A percentile compares a stretch with the other conserved stretches of the same genome.
Evolutionary conservation across 2,797 vertebrate species (phyloP).

Genomic region (Karalla daura): DNA sequence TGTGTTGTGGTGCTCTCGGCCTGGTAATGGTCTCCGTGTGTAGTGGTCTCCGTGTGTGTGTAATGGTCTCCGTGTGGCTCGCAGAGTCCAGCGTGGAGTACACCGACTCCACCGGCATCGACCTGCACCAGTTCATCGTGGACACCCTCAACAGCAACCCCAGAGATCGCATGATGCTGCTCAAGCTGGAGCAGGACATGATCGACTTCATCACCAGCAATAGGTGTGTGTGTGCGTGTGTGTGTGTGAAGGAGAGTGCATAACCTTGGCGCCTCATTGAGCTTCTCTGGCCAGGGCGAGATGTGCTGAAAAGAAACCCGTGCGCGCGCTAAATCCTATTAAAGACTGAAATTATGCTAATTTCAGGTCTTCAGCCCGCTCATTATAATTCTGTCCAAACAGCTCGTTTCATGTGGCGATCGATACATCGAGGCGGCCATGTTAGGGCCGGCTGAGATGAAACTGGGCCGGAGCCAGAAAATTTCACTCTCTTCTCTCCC

Average conservation of each 20-base stretch:
- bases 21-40: no score
- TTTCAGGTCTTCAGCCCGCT: conserved; percentile 20
- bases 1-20: conserved; percentile 28
- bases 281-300: background rate
- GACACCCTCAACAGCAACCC: conserved; percentile 95
- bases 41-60: no score
- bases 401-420: conserved; percentile 25
- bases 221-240: conserved; percentile 77
- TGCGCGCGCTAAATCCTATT: background rate
- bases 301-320: background rate
- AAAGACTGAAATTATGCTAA: conserved; percentile 19
- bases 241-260: conserved; percentile 7
- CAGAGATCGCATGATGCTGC: conserved; percentile 95
- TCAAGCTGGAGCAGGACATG: conserved; percentile 98
- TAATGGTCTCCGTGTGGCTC: conserved; percentile 1
- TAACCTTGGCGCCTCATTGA: conserved; percentile 18
- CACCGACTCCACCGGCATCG: conserved; percentile 95
- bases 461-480: conserved; percentile 39
- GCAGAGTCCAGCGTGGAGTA: conserved; percentile 94
- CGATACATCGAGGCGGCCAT: conserved; percentile 35
- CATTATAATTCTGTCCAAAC: conserved; percentile 44
- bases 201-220: conserved; percentile 94
- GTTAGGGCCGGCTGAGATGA: conserved; percentile 11
- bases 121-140: conserved; percentile 94
- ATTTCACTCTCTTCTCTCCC: background rate